Base-by-base conservation (phyloP, 2,888 invertebrate genomes). In the Clusia tigrina region DNA sequence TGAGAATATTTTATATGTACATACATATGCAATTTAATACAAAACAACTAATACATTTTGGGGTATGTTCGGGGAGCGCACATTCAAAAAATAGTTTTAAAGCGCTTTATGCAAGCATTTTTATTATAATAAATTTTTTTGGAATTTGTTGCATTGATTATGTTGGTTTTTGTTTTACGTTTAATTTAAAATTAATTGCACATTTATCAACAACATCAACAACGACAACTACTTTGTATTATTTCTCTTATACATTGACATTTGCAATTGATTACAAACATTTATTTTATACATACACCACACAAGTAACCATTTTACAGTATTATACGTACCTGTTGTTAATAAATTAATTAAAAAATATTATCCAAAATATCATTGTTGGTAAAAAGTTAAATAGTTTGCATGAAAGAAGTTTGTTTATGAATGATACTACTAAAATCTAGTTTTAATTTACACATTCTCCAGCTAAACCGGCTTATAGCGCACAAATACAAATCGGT, bases 121-220 rank as follows among this genome's bases (percentile, higher is more conserved):
- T n/a, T n/a, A n/a, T n/a, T n/a, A n/a, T n/a, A n/a, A n/a, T n/a
- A n/a, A n/a, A n/a, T 48, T 48, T 58, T 58, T 68, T 67, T 61
- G 54, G 51, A 67, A 53, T 42, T 53, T 61, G 55, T 32, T 58
- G 52, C 15, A 55, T 42, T 17, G 42, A n/a, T 42, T 42, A 42
- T 60, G 64, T 60, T 48, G 63, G 56, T 38, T 63, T 66, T 65
- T 68, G 38, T 55, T 55, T 54, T 17, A 38, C 54, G 57, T 69
- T 64, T 67, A 71, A 71, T 74, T 67, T 77, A 77, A 69, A 68
- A 75, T 76, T 73, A 75, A 76, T 81, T 81, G 79, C 81, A 79
- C 80, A 79, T 79, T 80, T 79, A 72, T 80, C 78, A 78, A 79
- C 79, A 79, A 79, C 79, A 79, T 79, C 79, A 79, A 79, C 79